A percentile compares a stretch with the other conserved stretches of the same genome.
Evolutionary conservation across 1,140 invertebrate species (phyloP).

Genomic region (Acyrthosiphon pisum): DNA sequence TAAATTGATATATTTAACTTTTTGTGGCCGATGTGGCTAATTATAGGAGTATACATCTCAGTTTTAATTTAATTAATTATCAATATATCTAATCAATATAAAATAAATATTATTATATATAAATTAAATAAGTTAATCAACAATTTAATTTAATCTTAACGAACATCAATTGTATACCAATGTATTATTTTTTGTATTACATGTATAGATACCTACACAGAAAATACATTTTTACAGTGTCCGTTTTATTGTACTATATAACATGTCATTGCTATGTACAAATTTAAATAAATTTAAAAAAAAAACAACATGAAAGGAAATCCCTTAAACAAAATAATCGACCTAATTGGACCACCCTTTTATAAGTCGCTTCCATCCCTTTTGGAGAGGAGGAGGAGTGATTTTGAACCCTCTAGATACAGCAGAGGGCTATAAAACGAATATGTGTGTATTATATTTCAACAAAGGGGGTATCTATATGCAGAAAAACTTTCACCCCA

Average conservation of each 20-base stretch:
- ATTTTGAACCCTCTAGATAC: background rate
- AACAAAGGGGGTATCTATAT: background rate
- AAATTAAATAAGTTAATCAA: background rate
- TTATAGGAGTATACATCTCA: too few species aligned
- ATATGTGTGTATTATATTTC: background rate
- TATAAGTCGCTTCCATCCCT: background rate
- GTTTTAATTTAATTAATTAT: too few species aligned
- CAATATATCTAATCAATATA: too few species aligned
- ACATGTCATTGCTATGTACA: background rate
- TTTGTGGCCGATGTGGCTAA: too few species aligned
- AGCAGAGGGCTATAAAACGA: background rate
- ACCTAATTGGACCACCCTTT: constrained; percentile 47
- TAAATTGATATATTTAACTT: too few species aligned
- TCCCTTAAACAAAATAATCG: background rate
- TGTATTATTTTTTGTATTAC: background rate
- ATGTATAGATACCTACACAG: background rate
- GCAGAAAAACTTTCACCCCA: background rate
- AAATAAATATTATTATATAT: too few species aligned
- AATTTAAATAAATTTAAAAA: background rate
- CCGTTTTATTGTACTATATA: background rate
- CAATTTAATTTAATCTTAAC: background rate
- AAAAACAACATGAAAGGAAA: background rate
- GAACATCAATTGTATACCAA: background rate
- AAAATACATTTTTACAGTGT: background rate
- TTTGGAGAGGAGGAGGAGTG: constrained; percentile 12